Percentiles rank a stretch among this genome's conserved stretches.
phyloP scores from a whole-genome alignment of 1,140 invertebrate genomes.

The Drosophila lini region DNA sequence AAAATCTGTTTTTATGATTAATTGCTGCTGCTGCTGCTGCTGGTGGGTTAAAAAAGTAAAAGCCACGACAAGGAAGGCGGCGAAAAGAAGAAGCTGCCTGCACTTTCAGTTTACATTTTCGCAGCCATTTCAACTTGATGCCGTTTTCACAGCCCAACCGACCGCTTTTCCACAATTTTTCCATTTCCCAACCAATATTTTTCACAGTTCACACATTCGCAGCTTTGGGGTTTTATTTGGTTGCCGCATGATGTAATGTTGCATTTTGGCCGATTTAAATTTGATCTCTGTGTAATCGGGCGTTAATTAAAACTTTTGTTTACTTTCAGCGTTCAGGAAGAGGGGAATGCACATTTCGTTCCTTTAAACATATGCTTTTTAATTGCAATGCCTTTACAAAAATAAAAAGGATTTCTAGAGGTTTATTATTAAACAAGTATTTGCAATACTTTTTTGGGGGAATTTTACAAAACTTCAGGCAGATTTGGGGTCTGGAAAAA shows the following conservation, averaged over 20 bases:
- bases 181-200: neutral
- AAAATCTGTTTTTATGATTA: conserved; percentile 79
- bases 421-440: neutral
- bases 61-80: conserved; percentile 32
- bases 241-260: conserved; percentile 10
- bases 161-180: conserved; percentile 5
- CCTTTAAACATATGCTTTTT: neutral
- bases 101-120: conserved; percentile 65
- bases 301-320: conserved; percentile 32
- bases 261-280: conserved; percentile 32
- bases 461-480: too few relatives aligned
- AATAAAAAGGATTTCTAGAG: neutral
- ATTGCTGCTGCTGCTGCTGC: conserved; percentile 52
- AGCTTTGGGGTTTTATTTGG: conserved; percentile 14
- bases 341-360: neutral
- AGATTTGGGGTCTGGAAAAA: too few relatives aligned
- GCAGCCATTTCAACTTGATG: conserved; percentile 50
- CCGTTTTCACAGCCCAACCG: conserved; percentile 34
- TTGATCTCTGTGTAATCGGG: conserved; percentile 23
- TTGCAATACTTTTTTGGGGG: too few relatives aligned
- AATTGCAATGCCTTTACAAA: neutral
- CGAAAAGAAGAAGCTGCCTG: conserved; percentile 26
- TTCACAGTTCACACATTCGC: conserved; percentile 32
- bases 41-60: conserved; percentile 53
- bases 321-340: neutral